Conservation (phyloP, 1,140 invertebrate species). For the Druon quercuslanigerum region DNA sequence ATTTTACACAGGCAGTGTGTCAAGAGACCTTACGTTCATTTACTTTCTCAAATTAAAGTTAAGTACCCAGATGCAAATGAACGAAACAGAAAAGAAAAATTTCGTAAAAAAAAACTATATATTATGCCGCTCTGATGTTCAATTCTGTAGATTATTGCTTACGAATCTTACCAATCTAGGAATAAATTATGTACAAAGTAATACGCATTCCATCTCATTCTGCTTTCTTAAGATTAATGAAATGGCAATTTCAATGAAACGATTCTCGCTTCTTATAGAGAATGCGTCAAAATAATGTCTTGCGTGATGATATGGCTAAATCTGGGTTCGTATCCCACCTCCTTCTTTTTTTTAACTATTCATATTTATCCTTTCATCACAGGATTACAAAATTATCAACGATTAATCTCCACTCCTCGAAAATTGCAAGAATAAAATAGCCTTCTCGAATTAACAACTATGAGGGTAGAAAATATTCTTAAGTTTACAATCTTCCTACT, state of each 20-base stretch:
- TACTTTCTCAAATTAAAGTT: background rate
- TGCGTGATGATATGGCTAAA: background rate
- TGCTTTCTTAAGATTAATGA: background rate
- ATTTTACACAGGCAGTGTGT: too few species aligned
- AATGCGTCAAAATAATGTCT: background rate
- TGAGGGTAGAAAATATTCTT: background rate
- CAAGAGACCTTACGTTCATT: background rate
- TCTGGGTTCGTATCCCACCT: conserved; percentile 7
- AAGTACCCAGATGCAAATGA: background rate
- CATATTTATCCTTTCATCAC: background rate
- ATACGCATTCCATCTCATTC: background rate
- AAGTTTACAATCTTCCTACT: background rate
- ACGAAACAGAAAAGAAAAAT: background rate
- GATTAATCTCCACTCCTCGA: background rate
- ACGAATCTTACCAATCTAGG: conserved; percentile 11
- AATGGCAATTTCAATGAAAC: background rate
- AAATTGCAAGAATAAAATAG: background rate
- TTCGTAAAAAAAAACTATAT: background rate
- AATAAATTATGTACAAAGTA: conserved; percentile 24
- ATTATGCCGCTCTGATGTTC: background rate
- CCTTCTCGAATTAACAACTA: background rate
- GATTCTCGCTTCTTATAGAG: background rate
- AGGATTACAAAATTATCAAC: background rate
- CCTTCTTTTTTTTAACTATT: background rate
- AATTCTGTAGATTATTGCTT: background rate